Percentiles rank a stretch among this genome's conserved stretches.
These are phyloP conservation scores for Diadumene lineata DNA, from an alignment of 92 coral and sea anemone species.

Conservation along the genomic window DNA sequence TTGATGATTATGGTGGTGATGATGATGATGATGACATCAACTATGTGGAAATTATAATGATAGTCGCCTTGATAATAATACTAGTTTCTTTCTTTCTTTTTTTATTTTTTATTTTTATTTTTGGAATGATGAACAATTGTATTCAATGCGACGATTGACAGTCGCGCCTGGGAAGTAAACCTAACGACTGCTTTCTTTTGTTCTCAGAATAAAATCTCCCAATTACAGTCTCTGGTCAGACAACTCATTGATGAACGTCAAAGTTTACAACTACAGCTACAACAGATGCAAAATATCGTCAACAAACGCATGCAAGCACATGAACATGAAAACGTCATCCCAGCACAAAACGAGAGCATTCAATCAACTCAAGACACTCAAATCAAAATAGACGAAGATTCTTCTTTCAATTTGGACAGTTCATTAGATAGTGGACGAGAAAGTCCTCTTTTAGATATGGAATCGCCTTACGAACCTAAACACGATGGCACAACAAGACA, in stretches of 20 bases:
- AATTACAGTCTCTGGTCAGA: conserved; percentile 69
- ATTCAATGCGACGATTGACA: no score
- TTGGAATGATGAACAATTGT: no score
- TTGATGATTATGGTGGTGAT: neutral
- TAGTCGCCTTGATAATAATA: no score
- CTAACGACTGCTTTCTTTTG: neutral
- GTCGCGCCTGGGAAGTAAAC: neutral
- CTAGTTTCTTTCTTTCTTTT: no score
- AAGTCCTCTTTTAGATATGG: conserved; percentile 22
- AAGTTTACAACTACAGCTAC: conserved; percentile 53
- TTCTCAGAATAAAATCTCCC: conserved; percentile 61
- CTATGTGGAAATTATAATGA: neutral
- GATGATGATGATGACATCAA: neutral
- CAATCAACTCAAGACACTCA: conserved; percentile 26
- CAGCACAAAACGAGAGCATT: conserved; percentile 54
- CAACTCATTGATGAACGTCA: conserved; percentile 74
- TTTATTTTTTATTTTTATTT: no score
- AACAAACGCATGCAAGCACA: conserved; percentile 81
- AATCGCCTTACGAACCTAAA: conserved; percentile 25
- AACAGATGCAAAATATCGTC: conserved; percentile 63
- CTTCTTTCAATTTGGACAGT: conserved; percentile 31
- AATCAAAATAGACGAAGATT: conserved; percentile 34
- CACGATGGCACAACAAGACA: conserved; percentile 91
- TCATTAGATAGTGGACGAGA: conserved; percentile 40
- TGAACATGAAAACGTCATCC: conserved; percentile 66